Evolutionary conservation across 2,888 invertebrate species (phyloP).

Genomic region (Cyclophora albipunctata): DNA sequence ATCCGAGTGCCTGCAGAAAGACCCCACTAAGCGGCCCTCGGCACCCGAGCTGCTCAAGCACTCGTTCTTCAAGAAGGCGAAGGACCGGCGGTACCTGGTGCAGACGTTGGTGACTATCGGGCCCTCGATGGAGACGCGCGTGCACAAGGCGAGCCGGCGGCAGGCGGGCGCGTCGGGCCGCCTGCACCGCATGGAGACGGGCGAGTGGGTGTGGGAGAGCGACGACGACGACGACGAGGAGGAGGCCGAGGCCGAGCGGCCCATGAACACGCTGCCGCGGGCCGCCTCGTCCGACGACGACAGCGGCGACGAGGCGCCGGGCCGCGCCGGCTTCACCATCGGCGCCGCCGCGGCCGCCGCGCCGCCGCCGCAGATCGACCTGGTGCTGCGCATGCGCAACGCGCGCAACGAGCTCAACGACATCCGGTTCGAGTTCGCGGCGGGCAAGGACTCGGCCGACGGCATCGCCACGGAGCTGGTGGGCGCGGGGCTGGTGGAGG

Average conservation of each 20-base stretch:
- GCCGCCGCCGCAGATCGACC: constrained; percentile 80
- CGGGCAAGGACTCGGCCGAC: constrained; percentile 93
- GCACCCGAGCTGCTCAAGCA: constrained; percentile 97
- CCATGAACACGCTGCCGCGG: constrained; percentile 76
- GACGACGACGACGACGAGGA: constrained; percentile 87
- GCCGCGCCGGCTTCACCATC: constrained; percentile 16
- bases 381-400: constrained; percentile 94
- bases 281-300: constrained; percentile 78
- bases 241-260: constrained; percentile 73
- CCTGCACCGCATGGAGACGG: constrained; percentile 94
- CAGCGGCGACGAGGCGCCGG: constrained; percentile 47
- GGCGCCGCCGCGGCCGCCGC: constrained; percentile 25
- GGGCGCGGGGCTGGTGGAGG: constrained; percentile 96
- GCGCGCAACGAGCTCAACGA: constrained; percentile 95
- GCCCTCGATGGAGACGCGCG: constrained; percentile 92
- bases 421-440: constrained; percentile 97
- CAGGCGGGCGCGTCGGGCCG: constrained; percentile 91
- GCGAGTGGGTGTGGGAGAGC: constrained; percentile 99
- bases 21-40: constrained; percentile 95
- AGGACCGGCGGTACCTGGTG: constrained; percentile 92
- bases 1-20: constrained; percentile 97
- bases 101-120: constrained; percentile 90
- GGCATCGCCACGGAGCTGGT: constrained; percentile 98
- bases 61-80: constrained; percentile 99
- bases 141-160: constrained; percentile 88